phyloP scores from a whole-genome alignment of 1,140 invertebrate genomes.

The Limonius californicus region DNA sequence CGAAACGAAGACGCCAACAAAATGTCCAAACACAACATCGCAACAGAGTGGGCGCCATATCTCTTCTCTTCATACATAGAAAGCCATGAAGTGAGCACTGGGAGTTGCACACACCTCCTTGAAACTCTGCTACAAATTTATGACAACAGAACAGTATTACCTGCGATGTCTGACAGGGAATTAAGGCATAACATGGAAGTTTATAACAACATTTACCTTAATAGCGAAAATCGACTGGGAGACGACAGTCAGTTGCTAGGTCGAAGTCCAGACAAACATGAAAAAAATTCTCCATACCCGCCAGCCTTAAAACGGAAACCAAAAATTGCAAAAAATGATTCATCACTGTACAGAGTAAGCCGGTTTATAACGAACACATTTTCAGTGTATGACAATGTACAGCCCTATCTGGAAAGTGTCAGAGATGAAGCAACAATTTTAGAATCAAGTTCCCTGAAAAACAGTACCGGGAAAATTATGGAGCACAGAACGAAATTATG shows the following conservation, averaged over 20 bases:
- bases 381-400: neutral
- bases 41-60: neutral
- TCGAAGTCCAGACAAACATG: neutral
- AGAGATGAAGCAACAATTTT: neutral
- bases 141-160: neutral
- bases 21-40: conserved; percentile 4
- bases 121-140: neutral
- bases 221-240: neutral
- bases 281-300: neutral
- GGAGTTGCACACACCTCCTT: neutral
- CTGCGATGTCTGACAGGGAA: neutral
- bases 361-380: neutral
- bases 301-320: neutral
- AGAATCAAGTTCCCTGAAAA: neutral
- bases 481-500: neutral
- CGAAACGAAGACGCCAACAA: neutral
- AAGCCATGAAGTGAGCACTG: neutral
- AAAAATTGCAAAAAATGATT: neutral
- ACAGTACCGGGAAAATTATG: neutral
- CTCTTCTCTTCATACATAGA: neutral
- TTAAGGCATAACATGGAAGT: neutral
- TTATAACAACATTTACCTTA: too few species aligned
- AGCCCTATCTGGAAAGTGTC: neutral
- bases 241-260: neutral
- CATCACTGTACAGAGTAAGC: neutral